Base-by-base conservation (phyloP, 1,140 invertebrate species). In the Antheraea pernyi region DNA sequence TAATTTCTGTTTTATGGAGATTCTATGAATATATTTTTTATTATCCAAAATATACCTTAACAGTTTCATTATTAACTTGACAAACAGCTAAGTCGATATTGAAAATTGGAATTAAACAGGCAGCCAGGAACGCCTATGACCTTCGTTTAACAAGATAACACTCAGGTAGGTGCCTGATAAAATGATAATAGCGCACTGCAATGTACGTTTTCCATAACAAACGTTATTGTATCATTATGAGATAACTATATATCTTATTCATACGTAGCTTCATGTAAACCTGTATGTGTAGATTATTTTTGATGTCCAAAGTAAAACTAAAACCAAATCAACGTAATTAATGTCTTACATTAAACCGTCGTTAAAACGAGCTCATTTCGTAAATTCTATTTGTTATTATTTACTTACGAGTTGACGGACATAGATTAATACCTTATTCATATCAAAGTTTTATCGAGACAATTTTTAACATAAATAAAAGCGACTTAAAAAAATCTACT, bases 91-190 rank as follows among this genome's bases (percentile, higher is more conserved):
- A 16, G 16, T 53, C 13, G 16, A 53, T 53, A 53, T 69, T 64
- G 42, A 67, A 62, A 39, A 71, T 65, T 74, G 65, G 68, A 77
- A 70, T 68, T 68, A 68, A 70, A 77, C 70, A 70, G 48, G 59
- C 61, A 61, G 53, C 58, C 62, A 67, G 48, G 63, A 76, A 64
- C 61, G 67, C 39, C 42, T 65, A 60, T 76, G 80, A 78, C 80
- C 82, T 82, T 82, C 80, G 76, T 67, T 67, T 68, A 71, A 46
- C 53, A 18, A 80, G 80, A 84, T 84, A 84, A 78, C 74, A 63
- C 36, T 68, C 71, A 63, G 72, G 69, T 72, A 73, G 70, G 59
- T 70, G 73, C 73, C 69, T 78, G 80, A 84, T 82, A 84, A 78
- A 77, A 74, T 75, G 77, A 80, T 82, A 81, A 82, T 77, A 70